phyloP scores from a whole-genome alignment of 2,113 vertebrate genomes.

The Nibea albiflora region DNA sequence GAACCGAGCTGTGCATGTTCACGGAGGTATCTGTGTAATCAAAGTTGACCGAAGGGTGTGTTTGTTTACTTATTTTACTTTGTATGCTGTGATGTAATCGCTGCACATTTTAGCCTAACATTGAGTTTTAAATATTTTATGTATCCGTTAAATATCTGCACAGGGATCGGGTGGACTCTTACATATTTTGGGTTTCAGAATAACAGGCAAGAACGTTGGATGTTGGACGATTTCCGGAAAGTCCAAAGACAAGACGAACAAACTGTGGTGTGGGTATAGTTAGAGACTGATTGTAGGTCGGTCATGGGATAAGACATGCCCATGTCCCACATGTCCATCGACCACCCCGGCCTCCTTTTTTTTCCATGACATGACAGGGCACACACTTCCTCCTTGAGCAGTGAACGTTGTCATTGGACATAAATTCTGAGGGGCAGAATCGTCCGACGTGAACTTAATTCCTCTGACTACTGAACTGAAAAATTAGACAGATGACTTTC shows the following conservation, averaged over 20 bases:
- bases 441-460: not conserved
- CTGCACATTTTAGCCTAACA: not conserved
- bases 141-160: not conserved
- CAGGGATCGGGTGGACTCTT: not conserved
- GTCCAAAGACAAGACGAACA: not conserved
- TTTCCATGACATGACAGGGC: not conserved
- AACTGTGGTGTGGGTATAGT: not conserved
- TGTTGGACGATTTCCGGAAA: not conserved
- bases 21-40: not conserved
- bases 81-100: not conserved
- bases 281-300: too few relatives aligned
- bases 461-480: not conserved
- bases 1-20: constrained; percentile 25
- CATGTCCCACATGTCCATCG: too few relatives aligned
- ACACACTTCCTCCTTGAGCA: not conserved
- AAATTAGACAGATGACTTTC: not conserved
- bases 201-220: not conserved
- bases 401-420: too few relatives aligned
- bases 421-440: not conserved
- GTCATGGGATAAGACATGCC: too few relatives aligned
- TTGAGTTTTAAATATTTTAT: not conserved
- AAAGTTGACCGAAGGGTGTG: not conserved
- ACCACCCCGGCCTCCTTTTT: not conserved
- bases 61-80: not conserved
- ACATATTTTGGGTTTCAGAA: too few relatives aligned